These are phyloP conservation scores for Heliconius hortense DNA, from an alignment of 2,888 invertebrate genomes.

Conservation along the genomic window DNA sequence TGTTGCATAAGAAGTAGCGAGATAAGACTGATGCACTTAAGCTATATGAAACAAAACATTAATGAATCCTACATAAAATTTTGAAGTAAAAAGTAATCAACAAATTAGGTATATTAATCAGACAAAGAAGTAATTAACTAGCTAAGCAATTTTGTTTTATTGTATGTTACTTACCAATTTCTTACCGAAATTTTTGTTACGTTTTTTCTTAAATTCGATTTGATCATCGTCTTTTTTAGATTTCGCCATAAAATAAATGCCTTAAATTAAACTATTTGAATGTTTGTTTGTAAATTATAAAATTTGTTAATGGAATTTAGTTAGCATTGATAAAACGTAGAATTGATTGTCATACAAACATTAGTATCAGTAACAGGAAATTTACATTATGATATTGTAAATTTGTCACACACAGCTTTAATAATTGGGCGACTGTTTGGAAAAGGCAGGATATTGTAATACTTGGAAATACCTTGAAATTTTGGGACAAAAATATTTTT, in stretches of 20 bases:
- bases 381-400: constrained; percentile 22
- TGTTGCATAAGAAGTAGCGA: not conserved
- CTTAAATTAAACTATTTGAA: too few relatives aligned
- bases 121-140: too few relatives aligned
- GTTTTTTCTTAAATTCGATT: not conserved
- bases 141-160: not conserved
- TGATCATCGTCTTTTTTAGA: not conserved
- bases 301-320: constrained; percentile 1
- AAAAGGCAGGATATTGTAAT: not conserved
- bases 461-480: too few relatives aligned
- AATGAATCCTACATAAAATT: too few relatives aligned
- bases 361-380: constrained; percentile 23
- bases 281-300: not conserved
- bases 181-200: not conserved
- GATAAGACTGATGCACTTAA: not conserved
- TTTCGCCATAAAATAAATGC: too few relatives aligned
- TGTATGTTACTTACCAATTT: not conserved
- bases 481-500: too few relatives aligned
- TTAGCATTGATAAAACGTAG: not conserved
- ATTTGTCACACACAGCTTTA: not conserved
- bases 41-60: too few relatives aligned
- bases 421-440: not conserved
- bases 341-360: constrained; percentile 11
- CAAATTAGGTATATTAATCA: too few relatives aligned
- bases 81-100: too few relatives aligned